A percentile compares a stretch with the other conserved stretches of the same genome.
phyloP scores from a whole-genome alignment of 2,113 vertebrate genomes.

The Mixornis gularis region DNA sequence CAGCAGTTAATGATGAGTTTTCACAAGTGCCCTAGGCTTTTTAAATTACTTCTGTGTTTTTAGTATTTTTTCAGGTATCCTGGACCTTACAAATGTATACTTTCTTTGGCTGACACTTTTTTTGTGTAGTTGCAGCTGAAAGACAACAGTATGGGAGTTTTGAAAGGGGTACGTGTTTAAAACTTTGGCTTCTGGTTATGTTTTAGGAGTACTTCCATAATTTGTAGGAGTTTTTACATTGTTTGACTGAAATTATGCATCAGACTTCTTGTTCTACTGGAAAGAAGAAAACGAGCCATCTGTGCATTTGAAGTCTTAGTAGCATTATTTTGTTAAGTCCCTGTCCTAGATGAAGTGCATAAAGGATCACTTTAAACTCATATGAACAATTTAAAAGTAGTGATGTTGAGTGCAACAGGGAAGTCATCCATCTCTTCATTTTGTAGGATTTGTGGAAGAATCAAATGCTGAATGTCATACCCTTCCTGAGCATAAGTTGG shows the following conservation, averaged over 20 bases:
- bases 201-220: background rate
- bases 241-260: background rate
- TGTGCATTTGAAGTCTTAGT: background rate
- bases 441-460: slow-evolving; percentile 39
- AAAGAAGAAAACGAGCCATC: background rate
- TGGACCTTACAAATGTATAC: background rate
- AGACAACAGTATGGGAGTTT: background rate
- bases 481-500: background rate
- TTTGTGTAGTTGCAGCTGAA: background rate
- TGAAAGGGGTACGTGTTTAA: background rate
- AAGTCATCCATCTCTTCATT: background rate
- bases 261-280: background rate
- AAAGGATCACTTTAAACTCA: background rate
- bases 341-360: background rate
- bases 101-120: background rate
- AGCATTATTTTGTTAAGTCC: background rate
- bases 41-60: background rate
- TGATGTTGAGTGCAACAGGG: background rate
- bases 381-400: background rate
- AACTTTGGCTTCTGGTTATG: background rate
- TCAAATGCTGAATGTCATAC: background rate
- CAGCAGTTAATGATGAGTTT: background rate
- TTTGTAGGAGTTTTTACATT: background rate
- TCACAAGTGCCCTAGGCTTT: background rate
- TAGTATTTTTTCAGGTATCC: background rate